A percentile compares a stretch with the other conserved stretches of the same genome.
These are phyloP conservation scores for Hippotragus niger DNA, from an alignment of 2,113 vertebrate genomes.

Conservation along the genomic window DNA sequence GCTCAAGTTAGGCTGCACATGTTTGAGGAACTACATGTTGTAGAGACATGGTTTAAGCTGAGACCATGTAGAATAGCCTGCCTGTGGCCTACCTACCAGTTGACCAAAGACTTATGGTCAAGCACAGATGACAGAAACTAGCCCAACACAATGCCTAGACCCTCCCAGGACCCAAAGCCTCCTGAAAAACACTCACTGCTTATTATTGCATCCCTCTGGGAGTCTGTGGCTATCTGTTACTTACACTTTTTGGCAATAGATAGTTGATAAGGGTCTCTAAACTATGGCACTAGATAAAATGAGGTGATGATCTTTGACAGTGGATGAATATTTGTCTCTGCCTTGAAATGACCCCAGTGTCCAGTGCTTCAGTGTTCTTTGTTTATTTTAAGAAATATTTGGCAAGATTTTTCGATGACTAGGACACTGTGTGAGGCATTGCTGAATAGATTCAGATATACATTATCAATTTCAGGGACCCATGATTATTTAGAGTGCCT, in stretches of 20 bases:
- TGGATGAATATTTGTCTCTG: rapidly evolving
- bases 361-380: neutral
- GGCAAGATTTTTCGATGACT: neutral
- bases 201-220: no score
- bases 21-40: rapidly evolving
- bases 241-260: neutral
- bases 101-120: rapidly evolving
- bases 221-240: neutral
- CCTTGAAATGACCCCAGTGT: rapidly evolving
- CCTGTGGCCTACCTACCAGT: rapidly evolving
- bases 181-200: neutral
- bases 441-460: no score
- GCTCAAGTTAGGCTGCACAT: neutral
- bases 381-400: neutral
- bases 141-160: neutral
- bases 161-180: rapidly evolving
- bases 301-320: no score
- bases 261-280: neutral
- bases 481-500: rapidly evolving
- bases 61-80: rapidly evolving
- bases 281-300: neutral
- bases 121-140: neutral
- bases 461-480: neutral
- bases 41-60: rapidly evolving
- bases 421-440: neutral